Evolutionary conservation across 2,797 vertebrate genomes (phyloP).

Genomic region (Gymnothorax reevesii): DNA sequence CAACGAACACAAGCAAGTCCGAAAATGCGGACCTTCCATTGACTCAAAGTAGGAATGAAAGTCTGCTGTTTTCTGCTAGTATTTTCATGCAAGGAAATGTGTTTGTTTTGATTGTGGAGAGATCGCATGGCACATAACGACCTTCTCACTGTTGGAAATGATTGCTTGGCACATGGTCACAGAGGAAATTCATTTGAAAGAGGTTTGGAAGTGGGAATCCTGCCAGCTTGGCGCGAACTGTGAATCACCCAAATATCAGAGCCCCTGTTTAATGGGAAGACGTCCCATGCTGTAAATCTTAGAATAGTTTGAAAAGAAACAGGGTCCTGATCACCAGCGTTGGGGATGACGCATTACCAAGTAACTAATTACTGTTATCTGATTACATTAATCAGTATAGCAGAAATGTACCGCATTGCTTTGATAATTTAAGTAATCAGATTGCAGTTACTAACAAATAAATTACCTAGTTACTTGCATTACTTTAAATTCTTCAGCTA

Average conservation of each 20-base stretch:
- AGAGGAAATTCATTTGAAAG: neutral
- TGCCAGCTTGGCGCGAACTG: neutral
- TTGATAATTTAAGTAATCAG: too few relatives aligned
- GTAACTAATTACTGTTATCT: too few relatives aligned
- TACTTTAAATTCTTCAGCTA: too few relatives aligned
- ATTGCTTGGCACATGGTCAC: neutral
- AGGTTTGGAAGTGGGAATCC: neutral
- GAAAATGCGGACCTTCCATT: neutral
- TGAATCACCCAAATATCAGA: neutral
- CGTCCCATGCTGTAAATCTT: neutral
- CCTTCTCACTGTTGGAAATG: neutral
- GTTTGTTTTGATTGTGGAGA: neutral
- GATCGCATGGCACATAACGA: neutral
- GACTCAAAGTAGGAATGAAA: neutral
- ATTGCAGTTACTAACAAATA: too few relatives aligned
- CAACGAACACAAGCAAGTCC: conserved; percentile 1
- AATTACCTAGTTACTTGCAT: too few relatives aligned
- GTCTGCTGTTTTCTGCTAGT: neutral
- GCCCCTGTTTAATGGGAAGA: neutral
- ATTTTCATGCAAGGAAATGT: neutral
- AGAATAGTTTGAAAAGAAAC: neutral
- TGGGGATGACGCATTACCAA: too few relatives aligned
- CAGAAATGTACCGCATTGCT: too few relatives aligned
- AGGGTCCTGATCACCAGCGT: neutral
- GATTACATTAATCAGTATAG: too few relatives aligned